These are phyloP conservation scores for Masnerella sp. DNA, from an alignment of 2,888 invertebrate species.

Conservation along the genomic window DNA sequence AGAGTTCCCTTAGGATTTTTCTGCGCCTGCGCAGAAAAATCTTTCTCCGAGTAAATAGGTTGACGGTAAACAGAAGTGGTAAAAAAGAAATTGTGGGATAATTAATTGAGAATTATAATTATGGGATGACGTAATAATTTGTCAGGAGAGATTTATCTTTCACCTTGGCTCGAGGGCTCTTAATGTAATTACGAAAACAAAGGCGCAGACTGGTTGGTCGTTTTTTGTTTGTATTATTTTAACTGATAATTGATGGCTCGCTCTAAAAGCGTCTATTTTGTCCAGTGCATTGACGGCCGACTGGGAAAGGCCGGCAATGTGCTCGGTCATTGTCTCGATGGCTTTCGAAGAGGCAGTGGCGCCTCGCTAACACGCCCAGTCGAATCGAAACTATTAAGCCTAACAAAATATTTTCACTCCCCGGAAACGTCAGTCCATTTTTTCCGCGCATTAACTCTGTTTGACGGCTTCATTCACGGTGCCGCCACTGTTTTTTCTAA, in stretches of 20 bases:
- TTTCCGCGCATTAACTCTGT: constrained; percentile 15
- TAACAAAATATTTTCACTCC: constrained; percentile 64
- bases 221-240: constrained; percentile 50
- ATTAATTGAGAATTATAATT: constrained; percentile 21
- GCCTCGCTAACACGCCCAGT: constrained; percentile 51
- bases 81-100: constrained; percentile 1
- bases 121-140: constrained; percentile 16
- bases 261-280: constrained; percentile 50
- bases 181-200: constrained; percentile 31
- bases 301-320: constrained; percentile 39
- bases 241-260: constrained; percentile 52
- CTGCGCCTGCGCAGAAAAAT: too few relatives aligned
- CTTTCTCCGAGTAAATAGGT: too few relatives aligned
- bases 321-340: constrained; percentile 59
- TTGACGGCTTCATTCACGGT: constrained; percentile 20
- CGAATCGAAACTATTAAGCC: constrained; percentile 52
- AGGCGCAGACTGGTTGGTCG: constrained; percentile 3
- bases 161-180: constrained; percentile 6
- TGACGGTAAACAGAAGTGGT: constrained; percentile 3
- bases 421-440: constrained; percentile 54
- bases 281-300: constrained; percentile 36
- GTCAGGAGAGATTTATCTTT: constrained; percentile 9
- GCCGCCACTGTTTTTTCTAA: constrained; percentile 60
- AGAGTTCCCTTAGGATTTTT: constrained; percentile 4
- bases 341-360: constrained; percentile 60